Evolutionary conservation across 1,140 invertebrate genomes (phyloP), one percentile per base, ranked within the genome.

Genomic region (Temnothorax curvispinosus): DNA sequence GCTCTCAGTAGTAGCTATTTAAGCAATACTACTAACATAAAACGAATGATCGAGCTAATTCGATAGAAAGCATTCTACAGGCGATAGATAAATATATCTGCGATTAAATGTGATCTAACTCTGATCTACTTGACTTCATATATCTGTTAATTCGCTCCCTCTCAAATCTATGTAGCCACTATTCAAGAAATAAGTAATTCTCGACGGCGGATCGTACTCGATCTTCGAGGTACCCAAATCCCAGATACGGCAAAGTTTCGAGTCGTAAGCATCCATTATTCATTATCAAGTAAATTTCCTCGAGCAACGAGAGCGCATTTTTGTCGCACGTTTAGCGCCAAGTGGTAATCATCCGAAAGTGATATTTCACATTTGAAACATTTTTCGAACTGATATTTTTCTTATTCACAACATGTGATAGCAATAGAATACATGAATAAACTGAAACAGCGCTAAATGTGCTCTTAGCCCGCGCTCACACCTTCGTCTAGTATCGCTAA

Each of bases 161-260:
- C 38, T 87, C 47, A 87, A 64, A 69, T 89, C 89, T 89, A 85
- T 87, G n/a, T 87, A 85, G 74, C 62, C 62, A 44, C 80, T 89
- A 88, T 82, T 78, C 44, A 21, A 80, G 47, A 90, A 41, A 77
- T 76, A 76, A 77, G 41, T 90, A 85, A 27, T 85, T 38, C 50
- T 44, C 72, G 47, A 80, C 38, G 32, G 69, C 75, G 75, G 86
- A 89, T 87, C 88, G 56, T 41, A n/a, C 56, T 52, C 35, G 75
- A 89, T 77, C 64, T 64, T 65, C 77, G 87, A 91, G 86, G 72
- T 88, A 82, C 82, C 89, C 89, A 62, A 91, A 87, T 90, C 82
- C 77, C 64, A 88, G 72, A 71, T 35, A 60, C 47, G 54, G 38
- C 38, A 62, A 44, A 77, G 41, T 87, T 85, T 58, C 60, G 56